Evolutionary conservation across 2,888 invertebrate genomes (phyloP).

Genomic region (Sussaba pulchella): DNA sequence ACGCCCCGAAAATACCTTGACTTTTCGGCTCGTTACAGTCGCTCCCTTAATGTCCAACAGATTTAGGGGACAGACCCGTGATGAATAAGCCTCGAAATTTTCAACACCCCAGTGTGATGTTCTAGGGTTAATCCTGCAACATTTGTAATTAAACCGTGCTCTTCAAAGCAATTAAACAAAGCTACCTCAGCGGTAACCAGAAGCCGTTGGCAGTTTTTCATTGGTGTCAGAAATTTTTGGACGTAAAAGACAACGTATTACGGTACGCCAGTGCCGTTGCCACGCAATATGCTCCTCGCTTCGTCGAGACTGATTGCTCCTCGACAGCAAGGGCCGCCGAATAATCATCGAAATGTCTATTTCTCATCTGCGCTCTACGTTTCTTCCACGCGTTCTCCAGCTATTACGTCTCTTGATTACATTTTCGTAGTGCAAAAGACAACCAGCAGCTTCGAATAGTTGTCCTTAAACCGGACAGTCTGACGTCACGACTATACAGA

Average conservation of each 20-base stretch:
- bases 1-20: no score
- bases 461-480: constrained; percentile 47
- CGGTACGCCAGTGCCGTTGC: constrained; percentile 59
- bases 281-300: constrained; percentile 61
- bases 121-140: no score
- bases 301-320: constrained; percentile 56
- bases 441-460: constrained; percentile 48
- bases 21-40: no score
- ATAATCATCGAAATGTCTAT: constrained; percentile 61
- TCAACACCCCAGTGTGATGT: no score
- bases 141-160: constrained; percentile 45
- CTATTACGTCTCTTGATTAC: constrained; percentile 40
- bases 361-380: constrained; percentile 33
- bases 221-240: constrained; percentile 37
- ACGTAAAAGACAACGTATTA: constrained; percentile 33
- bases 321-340: constrained; percentile 33
- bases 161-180: constrained; percentile 47
- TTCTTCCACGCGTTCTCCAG: constrained; percentile 21
- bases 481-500: constrained; percentile 77
- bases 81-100: no score
- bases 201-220: constrained; percentile 45
- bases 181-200: constrained; percentile 48
- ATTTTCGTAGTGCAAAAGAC: constrained; percentile 38
- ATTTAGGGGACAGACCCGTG: no score
- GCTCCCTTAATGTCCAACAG: no score